phyloP scores from a whole-genome alignment of 2,113 vertebrate species.

The Phainopepla nitens region DNA sequence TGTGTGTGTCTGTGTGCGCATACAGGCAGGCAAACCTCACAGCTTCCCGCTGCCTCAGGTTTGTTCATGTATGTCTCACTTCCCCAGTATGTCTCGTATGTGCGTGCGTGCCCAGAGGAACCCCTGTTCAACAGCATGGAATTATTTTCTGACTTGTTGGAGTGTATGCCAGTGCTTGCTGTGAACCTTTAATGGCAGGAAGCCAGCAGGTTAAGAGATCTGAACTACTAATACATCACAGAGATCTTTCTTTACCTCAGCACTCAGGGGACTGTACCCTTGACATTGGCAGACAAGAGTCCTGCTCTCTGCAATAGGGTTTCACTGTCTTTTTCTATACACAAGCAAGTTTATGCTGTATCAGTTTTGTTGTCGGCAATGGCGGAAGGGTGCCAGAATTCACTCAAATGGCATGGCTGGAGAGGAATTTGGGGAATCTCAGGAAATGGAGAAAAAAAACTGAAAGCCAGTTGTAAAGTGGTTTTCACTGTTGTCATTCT shows the following conservation, averaged over 20 bases:
- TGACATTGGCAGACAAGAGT: not conserved
- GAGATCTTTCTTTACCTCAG: not conserved
- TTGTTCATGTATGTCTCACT: not conserved
- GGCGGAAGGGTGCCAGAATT: constrained; percentile 34
- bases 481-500: not conserved
- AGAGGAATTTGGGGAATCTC: not conserved
- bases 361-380: constrained; percentile 11
- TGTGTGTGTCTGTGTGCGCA: not conserved
- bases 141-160: not conserved
- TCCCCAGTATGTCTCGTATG: not conserved
- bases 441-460: not conserved
- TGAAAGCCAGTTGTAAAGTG: constrained; percentile 21
- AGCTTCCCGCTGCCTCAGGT: not conserved
- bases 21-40: not conserved
- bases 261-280: not conserved
- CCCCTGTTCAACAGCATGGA: not conserved
- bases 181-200: not conserved
- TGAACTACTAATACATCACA: not conserved
- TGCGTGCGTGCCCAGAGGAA: not conserved
- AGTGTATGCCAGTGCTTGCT: not conserved
- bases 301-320: not conserved
- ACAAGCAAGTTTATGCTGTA: not conserved
- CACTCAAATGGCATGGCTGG: constrained; percentile 12
- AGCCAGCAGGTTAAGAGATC: constrained; percentile 2
- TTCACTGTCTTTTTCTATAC: not conserved